Conservation (phyloP, 2,888 invertebrate species). For the Schrankia costaestrigalis region DNA sequence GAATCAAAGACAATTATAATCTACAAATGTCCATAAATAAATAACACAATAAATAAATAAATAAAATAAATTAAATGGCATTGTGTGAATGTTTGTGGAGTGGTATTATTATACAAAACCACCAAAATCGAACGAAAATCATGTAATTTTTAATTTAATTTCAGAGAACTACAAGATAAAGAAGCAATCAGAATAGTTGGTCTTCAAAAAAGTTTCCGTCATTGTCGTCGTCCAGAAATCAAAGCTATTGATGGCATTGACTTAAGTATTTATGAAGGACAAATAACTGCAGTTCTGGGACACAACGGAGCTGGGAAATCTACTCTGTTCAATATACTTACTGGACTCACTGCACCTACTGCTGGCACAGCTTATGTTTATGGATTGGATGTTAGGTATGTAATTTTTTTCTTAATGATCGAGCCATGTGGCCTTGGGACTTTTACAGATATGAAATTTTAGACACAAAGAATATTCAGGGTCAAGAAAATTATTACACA, state of each 20-base stretch:
- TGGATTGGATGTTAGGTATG: constrained; percentile 86
- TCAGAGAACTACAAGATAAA: constrained; percentile 84
- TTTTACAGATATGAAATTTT: too few species aligned
- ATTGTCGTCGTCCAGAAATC: constrained; percentile 84
- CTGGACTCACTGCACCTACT: constrained; percentile 88
- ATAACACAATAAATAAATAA: too few species aligned
- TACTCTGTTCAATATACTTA: constrained; percentile 91
- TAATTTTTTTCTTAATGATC: constrained; percentile 71
- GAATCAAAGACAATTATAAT: too few species aligned
- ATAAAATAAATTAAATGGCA: too few species aligned
- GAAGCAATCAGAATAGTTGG: constrained; percentile 88
- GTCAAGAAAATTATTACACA: too few species aligned
- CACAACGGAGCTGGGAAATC: constrained; percentile 95
- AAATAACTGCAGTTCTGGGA: constrained; percentile 92
- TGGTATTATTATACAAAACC: too few species aligned
- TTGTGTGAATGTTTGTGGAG: too few species aligned
- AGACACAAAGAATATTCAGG: too few species aligned
- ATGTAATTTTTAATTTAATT: too few species aligned
- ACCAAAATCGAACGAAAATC: too few species aligned
- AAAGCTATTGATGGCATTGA: constrained; percentile 89
- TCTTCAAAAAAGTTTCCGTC: constrained; percentile 86
- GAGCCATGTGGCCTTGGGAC: too few species aligned
- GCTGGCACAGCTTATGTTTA: constrained; percentile 88
- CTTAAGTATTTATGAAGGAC: constrained; percentile 90
- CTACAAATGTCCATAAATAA: too few species aligned